Evolutionary conservation across 2,888 invertebrate genomes (phyloP), one percentile per base, ranked within the genome.

Genomic region (Macropis europaea): DNA sequence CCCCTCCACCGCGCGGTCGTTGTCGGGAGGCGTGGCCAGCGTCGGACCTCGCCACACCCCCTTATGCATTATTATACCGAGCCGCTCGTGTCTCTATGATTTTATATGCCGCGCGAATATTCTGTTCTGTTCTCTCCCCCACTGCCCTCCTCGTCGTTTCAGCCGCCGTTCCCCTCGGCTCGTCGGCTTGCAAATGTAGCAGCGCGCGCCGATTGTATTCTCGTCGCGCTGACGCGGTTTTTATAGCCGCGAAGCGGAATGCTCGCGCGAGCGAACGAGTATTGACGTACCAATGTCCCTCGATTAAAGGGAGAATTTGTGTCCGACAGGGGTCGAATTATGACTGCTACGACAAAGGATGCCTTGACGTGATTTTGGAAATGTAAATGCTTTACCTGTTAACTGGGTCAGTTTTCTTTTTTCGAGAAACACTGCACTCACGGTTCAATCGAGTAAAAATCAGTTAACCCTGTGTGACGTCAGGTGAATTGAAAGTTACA

Each of bases 1-100:
- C n/a, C n/a, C 72, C 79, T 83, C 86, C 83, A 77, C 84, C 53
- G 24, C n/a, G 19, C 15, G 40, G 36, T 62, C 40, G 67, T 73
- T 69, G 76, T 64, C 68, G 81, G 74, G 86, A 79, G 82, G 88
- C 87, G 88, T 87, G 87, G 86, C 82, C 76, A 79, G 64, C 79
- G 64, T 83, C 79, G 71, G 57, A 61, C 26, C 17, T 43, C 69
- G 79, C 79, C 78, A 87, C 89, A 87, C 89, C 89, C 82, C 86
- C 89, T 89, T 90, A 90, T 89, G 89, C 89, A 89, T 90, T 89
- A 90, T 90, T 89, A 90, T 89, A 87, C 74, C 82, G 68, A 73
- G 82, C 72, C 78, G 79, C 84, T 81, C 82, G 83, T 84, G 83
- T 82, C 84, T 87, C 86, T 89, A 89, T 89, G 88, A 89, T 88